Evolutionary conservation across 2,888 invertebrate species (phyloP), one percentile per base, ranked within the genome.

Genomic region (Oxycera nigricornis): DNA sequence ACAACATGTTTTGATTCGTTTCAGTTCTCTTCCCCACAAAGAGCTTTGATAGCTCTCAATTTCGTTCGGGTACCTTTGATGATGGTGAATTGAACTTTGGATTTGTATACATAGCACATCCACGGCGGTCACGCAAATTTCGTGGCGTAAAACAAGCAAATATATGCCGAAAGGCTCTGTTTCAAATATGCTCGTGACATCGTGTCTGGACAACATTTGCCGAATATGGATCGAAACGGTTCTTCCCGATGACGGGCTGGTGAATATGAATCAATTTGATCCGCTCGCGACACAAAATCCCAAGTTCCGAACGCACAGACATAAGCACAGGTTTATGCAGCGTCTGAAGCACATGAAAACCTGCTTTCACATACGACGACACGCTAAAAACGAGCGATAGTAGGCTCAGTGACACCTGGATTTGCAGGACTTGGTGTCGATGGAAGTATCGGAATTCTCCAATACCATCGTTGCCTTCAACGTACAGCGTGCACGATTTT

Each of bases 121-220:
- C 99, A 1, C 89, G 97, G 95, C 98, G 59, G 95, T 99, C 62
- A 97, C 96, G 14, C 97, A 98, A 81, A 90, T 99, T 78, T 96
- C 97, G 67, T 99, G 99, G 99, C 90, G 99, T 78, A 96, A 96
- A 85, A 98, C 98, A 67, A 98, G 98, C 88, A 97, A 98, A 87
- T 98, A 98, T 82, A 98, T 99, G 97, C 98, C 98, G 70, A 96
- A 96, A 84, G 97, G 97, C 72, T 96, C 97, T 70, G 97, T 98
- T 14, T 96, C 97, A 76, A 98, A 99, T 87, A 96, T 98, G 91
- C 86, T 99, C 79, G 95, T 99, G 75, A 98, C 99, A 74, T 98
- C 97, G 67, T 98, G 98, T 86, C 91, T 94, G 82, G 99, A 99
- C 87, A 98, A 98, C 87, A 98, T 99, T 81, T 98, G 98, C 83